Evolutionary conservation across 2,888 invertebrate genomes (phyloP), one percentile per base, ranked within the genome.

Genomic region (Cyclophora albipunctata): DNA sequence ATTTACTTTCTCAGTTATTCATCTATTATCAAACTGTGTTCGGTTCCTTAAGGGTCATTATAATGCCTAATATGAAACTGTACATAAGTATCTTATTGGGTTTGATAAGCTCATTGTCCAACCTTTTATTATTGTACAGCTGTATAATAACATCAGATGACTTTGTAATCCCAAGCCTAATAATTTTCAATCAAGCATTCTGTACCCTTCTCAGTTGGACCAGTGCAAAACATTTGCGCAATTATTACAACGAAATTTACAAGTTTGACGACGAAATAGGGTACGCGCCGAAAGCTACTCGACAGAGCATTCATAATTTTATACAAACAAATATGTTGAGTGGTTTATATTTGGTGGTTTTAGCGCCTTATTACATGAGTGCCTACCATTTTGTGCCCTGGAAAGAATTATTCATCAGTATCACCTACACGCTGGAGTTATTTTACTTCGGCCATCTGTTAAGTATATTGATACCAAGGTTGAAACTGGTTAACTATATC

Each of bases 381-480:
- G 20, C 20, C 20, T 20, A 20, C 20, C 20, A 20, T 20, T 20
- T 2, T 20, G 20, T 20, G 20, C 20, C 20, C 20, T 20, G 20
- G 20, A 20, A 20, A 20, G 20, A 20, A 1, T 20, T 20, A 20
- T 20, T 20, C 20, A 20, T 20, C 20, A 61, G 66, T 42, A 40
- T 72, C 0, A 54, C 68, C 5, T 66, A 69, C 51, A 55, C 67
- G 2, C 34, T 71, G 1, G 81, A 82, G 56, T 54, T 76, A 3
- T 60, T 73, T 57, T 83, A 67, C 44, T 73, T 69, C 45, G 80
- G 75, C 0, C 80, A 83, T 53, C 62, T 82, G 2, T 52, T 81
- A 0, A 76, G 70, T 46, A 65, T 80, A 5, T 63, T 81, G 0
- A 59, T 65, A 6, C 73, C 76, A 1, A 63, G 81, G 40, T 47